Evolutionary conservation across 2,888 invertebrate genomes (phyloP), one percentile per base, ranked within the genome.

Genomic region (Sarcophaga subvicina): DNA sequence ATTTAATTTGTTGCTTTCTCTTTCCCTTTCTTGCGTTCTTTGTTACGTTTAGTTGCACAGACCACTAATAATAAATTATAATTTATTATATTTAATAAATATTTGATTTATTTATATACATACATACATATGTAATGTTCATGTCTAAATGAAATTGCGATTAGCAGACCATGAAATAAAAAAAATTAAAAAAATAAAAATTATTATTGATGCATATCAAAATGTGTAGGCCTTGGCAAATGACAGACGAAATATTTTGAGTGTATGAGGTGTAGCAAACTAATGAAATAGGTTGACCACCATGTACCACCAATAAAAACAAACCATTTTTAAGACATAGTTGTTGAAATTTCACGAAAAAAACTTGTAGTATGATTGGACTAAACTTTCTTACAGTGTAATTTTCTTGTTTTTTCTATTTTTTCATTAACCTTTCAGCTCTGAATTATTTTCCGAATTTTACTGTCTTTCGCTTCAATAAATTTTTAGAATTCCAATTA

Each of bases 11-110:
- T 37, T 37, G 37, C 37, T 6, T 6, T 27, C 27, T 27, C 37
- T 37, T 8, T 37, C 37, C 37, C n/a, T 60, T n/a, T 27, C 14
- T 60, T 6, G 49, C n/a, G 45, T 27, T n/a, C 5, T 71, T 71
- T 67, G 10, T 69, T 72, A 62, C 22, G 22, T 78, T 78, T 71
- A 49, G 37, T 20, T 82, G 64, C 20, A 27, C 11, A 84, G 79
- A 75, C 67, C 67, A 63, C 63, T 59, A 69, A 83, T 78, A 83
- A 80, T 70, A 59, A 77, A 77, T 81, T 79, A 82, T 76, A 76
- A 76, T 84, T 84, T 87, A 84, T 84, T 84, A 80, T 79, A 84
- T 84, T 84, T 82, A 82, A 76, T 82, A 82, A 72, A 87, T 84
- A 82, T 87, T 84, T 87, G 84, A 85, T 79, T 82, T 82, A 84